Conservation (phyloP, 2,113 vertebrate genomes). For the Albula glossodonta region DNA sequence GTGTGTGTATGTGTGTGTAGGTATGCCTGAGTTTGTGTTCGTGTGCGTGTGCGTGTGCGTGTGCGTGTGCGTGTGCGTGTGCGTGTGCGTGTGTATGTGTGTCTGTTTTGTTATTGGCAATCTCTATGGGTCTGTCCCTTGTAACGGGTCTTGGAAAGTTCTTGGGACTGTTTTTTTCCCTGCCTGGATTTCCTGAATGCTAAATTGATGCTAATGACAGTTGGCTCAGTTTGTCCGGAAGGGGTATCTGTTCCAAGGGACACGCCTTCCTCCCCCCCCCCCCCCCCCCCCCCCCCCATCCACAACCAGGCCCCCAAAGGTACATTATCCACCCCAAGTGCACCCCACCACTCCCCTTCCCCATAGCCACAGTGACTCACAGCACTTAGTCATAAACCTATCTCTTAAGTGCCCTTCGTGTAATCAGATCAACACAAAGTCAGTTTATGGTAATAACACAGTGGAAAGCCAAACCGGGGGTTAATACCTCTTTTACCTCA, state of each 20-base stretch:
- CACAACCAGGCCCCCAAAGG: not conserved
- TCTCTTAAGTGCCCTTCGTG: not conserved
- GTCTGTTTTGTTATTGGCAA: not conserved
- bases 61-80: conserved; percentile 2
- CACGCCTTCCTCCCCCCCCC: not conserved
- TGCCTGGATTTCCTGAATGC: not conserved
- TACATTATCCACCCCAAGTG: too few species aligned
- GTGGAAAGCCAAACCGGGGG: not conserved
- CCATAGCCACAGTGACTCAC: not conserved
- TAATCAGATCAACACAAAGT: not conserved
- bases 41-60: not conserved
- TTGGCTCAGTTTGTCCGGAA: conserved; percentile 2
- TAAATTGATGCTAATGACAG: not conserved
- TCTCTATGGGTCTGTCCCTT: not conserved
- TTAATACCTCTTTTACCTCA: not conserved
- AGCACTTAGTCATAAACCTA: not conserved
- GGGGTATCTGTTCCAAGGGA: not conserved
- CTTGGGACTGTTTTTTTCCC: not conserved
- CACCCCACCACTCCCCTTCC: not conserved
- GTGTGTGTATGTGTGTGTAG: not conserved
- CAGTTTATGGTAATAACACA: not conserved
- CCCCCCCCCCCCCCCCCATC: not conserved
- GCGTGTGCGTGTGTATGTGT: not conserved
- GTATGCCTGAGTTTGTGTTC: not conserved
- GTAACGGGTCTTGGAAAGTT: not conserved